phyloP scores from a whole-genome alignment of 2,797 vertebrate species.

The Brotula barbata region DNA sequence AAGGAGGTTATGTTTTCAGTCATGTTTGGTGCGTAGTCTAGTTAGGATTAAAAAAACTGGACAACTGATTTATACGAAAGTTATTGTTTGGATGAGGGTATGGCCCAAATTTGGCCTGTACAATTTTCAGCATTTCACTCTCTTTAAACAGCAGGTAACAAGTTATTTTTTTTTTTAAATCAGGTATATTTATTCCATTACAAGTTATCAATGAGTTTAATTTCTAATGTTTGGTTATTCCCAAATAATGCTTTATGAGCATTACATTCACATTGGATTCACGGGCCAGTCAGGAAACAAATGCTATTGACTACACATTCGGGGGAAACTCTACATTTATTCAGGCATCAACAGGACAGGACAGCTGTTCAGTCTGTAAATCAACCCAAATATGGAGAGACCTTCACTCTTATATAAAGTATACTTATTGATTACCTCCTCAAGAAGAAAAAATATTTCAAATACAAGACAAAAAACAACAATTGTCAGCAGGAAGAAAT shows the following conservation, averaged over 20 bases:
- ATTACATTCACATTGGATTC: neutral
- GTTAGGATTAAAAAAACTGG: too few relatives aligned
- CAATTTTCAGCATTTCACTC: too few relatives aligned
- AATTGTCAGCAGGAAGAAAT: conserved; percentile 1
- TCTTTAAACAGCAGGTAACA: too few relatives aligned
- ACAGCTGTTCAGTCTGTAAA: conserved; percentile 28
- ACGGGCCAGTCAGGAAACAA: conserved; percentile 9
- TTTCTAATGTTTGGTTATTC: too few relatives aligned
- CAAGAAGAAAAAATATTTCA: neutral
- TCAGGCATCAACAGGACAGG: conserved; percentile 18
- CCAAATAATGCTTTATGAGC: neutral
- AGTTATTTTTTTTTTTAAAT: too few relatives aligned
- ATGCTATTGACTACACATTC: conserved; percentile 1
- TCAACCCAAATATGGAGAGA: conserved; percentile 25
- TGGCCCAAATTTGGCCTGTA: too few relatives aligned
- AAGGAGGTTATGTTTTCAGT: too few relatives aligned
- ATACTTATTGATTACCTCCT: conserved; percentile 15
- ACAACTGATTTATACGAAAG: too few relatives aligned
- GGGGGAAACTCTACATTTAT: conserved; percentile 26
- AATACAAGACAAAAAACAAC: conserved; percentile 18
- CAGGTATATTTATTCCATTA: too few relatives aligned
- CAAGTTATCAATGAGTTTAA: too few relatives aligned
- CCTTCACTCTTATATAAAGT: neutral
- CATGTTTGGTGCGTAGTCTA: too few relatives aligned
- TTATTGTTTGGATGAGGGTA: too few relatives aligned